Base-by-base conservation (phyloP, 2,888 invertebrate species). In the Habroteleia sp. region DNA sequence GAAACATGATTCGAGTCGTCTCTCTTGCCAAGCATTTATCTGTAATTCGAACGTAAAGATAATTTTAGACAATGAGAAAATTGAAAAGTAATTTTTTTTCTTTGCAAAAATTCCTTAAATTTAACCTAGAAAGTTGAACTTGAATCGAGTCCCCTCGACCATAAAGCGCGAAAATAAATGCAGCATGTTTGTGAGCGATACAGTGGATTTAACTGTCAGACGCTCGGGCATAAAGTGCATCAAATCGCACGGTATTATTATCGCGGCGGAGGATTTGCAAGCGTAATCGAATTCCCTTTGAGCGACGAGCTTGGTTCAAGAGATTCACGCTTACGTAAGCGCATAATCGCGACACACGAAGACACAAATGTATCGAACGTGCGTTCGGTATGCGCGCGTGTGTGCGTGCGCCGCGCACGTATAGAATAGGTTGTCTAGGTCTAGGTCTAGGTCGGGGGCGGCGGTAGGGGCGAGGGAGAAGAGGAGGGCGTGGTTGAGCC, bases 361-460 rank as follows among this genome's bases (percentile, higher is more conserved):
- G 76, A 75, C 76, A 77, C 68, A 72, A 76, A 73, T 72, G 54
- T 14, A 16, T 7, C 39, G 23, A 41, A 6, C 10, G 31, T 42
- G 42, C 56, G 42, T 33, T 17, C 11, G 33, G 2, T 6, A 23
- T 31, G 23, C 4, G 14, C 11, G 29, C 8, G 37, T 17, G 41
- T 7, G 48, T 48, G 75, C 58, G 46, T 76, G 77, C 77, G 69
- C 62, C 72, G 79, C 77, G 75, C 78, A 80, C 76, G 79, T 82
- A 83, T n/a, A n/a, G 83, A 82, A 73, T 56, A 56, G 31, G 39
- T 54, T 54, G 72, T 77, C 82, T 79, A 80, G 82, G 85, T 87
- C 86, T 86, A 85, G 86, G 86, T 86, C 86, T 86, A 84, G 84
- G 86, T 85, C 85, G 83, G 58, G 41, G 39, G 50, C 50, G 74